Conservation (phyloP, 1,140 invertebrate genomes). For the Aplysia californica region DNA sequence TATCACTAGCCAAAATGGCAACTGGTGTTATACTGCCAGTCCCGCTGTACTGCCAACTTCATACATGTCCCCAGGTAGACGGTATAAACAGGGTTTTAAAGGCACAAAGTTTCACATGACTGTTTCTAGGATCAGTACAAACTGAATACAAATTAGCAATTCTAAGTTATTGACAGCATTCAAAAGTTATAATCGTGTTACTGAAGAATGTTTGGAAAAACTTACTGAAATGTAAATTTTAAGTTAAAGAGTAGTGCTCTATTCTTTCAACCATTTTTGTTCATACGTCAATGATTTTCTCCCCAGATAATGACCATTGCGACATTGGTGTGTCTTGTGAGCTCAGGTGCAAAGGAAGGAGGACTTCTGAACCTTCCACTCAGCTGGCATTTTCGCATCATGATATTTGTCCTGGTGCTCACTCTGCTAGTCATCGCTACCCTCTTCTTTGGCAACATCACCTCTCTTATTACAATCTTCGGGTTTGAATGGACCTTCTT, state of each 20-base stretch:
- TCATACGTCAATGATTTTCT: no score
- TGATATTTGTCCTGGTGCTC: slow-evolving; percentile 49
- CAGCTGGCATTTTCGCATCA: slow-evolving; percentile 51
- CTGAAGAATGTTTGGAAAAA: neutral
- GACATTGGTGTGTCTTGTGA: slow-evolving; percentile 39
- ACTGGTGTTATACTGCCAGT: no score
- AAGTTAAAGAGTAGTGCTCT: neutral
- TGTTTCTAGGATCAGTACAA: no score
- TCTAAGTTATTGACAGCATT: no score
- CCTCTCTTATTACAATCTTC: slow-evolving; percentile 39
- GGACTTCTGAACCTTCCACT: slow-evolving; percentile 43
- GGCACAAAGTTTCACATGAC: no score
- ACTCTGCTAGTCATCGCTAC: slow-evolving; percentile 40
- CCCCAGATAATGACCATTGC: slow-evolving; percentile 38
- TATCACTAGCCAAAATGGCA: no score
- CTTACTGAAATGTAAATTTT: no score
- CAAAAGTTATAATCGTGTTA: no score
- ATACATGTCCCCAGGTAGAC: no score
- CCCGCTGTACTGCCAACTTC: no score
- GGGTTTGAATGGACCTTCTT: slow-evolving; percentile 50
- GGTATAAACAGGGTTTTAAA: no score
- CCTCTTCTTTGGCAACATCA: slow-evolving; percentile 37
- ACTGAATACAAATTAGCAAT: no score
- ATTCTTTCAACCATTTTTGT: slow-evolving; percentile 2
- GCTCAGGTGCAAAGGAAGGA: slow-evolving; percentile 37